Percentiles rank a stretch among this genome's conserved stretches.
phyloP scores from a whole-genome alignment of 2,113 vertebrate species.

The Poicephalus meyeri region DNA sequence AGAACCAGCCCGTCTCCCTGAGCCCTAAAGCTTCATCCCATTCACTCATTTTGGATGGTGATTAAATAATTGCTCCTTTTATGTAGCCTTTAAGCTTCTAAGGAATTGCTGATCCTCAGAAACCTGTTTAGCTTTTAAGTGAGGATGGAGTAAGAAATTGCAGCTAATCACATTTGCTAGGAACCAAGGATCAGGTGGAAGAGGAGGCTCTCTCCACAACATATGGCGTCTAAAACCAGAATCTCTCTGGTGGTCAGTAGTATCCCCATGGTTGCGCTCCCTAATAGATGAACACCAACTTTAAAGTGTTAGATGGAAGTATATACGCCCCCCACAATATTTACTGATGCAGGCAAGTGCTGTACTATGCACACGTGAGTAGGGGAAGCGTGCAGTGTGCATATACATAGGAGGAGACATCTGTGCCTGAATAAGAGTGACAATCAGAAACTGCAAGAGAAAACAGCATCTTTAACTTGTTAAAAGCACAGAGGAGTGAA shows the following conservation, averaged over 20 bases:
- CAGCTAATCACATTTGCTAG: not conserved
- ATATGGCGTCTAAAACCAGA: not conserved
- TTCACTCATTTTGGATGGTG: not conserved
- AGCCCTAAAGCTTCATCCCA: not conserved
- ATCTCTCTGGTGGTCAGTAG: not conserved
- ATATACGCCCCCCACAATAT: rapidly evolving
- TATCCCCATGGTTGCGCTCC: not conserved
- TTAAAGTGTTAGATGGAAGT: not conserved
- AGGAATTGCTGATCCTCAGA: not conserved
- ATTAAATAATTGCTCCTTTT: not conserved
- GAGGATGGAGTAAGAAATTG: not conserved
- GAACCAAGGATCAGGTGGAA: not conserved
- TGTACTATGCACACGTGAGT: too few relatives aligned
- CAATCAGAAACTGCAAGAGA: not conserved
- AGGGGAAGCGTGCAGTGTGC: too few relatives aligned
- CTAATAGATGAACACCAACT: not conserved
- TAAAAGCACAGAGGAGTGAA: not conserved
- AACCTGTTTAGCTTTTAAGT: not conserved
- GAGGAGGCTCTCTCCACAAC: not conserved
- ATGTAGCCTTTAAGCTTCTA: not conserved
- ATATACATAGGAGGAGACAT: rapidly evolving
- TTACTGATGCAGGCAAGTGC: rapidly evolving
- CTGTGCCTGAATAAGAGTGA: rapidly evolving
- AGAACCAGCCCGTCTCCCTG: not conserved
- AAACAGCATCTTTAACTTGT: not conserved